These are phyloP conservation scores for Drosophila murphyi DNA, from an alignment of 1,140 invertebrate genomes.

Conservation along the genomic window DNA sequence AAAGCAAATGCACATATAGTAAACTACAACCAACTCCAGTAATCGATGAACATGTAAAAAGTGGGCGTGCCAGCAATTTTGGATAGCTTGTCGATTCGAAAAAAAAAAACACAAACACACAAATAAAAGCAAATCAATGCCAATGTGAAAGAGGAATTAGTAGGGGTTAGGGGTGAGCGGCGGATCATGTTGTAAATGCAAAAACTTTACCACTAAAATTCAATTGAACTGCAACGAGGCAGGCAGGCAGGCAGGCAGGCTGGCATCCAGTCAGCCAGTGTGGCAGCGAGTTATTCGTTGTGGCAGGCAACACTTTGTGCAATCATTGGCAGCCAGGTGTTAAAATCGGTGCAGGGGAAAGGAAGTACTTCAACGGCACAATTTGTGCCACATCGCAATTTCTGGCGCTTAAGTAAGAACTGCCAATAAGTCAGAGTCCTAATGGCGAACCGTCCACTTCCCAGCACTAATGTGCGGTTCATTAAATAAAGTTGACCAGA, in stretches of 20 bases:
- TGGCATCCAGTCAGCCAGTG: not conserved
- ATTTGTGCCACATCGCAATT: conserved; percentile 22
- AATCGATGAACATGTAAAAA: conserved; percentile 67
- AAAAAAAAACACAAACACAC: conserved; percentile 37
- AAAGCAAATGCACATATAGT: conserved; percentile 71
- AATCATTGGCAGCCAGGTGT: not conserved
- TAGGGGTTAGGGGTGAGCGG: conserved; percentile 8
- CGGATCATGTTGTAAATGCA: not conserved
- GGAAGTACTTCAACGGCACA: not conserved
- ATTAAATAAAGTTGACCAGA: conserved; percentile 72
- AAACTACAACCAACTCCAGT: conserved; percentile 62
- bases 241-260: conserved; percentile 7
- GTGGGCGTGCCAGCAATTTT: conserved; percentile 14
- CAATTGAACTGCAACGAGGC: conserved; percentile 64
- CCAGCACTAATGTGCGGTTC: conserved; percentile 74
- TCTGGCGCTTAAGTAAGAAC: conserved; percentile 59
- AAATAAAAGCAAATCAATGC: conserved; percentile 48
- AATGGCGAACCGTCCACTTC: conserved; percentile 22
- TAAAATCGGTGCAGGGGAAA: too few species aligned
- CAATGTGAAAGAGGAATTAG: not conserved
- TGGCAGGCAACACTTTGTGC: conserved; percentile 2
- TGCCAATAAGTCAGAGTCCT: conserved; percentile 68
- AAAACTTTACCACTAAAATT: conserved; percentile 61
- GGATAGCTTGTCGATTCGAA: conserved; percentile 14
- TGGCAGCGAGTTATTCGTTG: not conserved